These are phyloP conservation scores for Meandrusa payeni DNA, from an alignment of 2,888 invertebrate species.

Conservation along the genomic window DNA sequence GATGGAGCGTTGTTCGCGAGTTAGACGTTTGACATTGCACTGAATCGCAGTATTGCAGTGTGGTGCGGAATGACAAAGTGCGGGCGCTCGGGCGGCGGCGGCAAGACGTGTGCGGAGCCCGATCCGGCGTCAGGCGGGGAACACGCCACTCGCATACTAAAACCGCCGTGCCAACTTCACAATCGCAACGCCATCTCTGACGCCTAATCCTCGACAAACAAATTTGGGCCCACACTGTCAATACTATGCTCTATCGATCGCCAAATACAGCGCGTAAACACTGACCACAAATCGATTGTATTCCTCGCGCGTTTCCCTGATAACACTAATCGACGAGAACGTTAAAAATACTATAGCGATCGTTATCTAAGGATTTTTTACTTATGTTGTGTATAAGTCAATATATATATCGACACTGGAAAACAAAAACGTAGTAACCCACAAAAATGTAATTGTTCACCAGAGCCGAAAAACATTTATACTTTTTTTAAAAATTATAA, in stretches of 20 bases:
- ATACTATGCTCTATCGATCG: constrained; percentile 60
- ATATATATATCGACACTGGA: too few relatives aligned
- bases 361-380: too few relatives aligned
- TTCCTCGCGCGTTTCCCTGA: constrained; percentile 47
- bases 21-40: constrained; percentile 62
- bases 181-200: constrained; percentile 61
- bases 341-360: constrained; percentile 47
- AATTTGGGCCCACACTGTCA: constrained; percentile 57
- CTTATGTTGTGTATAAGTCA: too few relatives aligned
- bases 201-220: constrained; percentile 64
- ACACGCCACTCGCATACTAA: constrained; percentile 76
- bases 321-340: constrained; percentile 49
- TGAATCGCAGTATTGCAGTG: constrained; percentile 53
- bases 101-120: constrained; percentile 51
- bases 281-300: constrained; percentile 54
- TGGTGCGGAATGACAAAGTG: constrained; percentile 49
- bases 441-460: too few relatives aligned
- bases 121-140: constrained; percentile 63
- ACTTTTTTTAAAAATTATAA: too few relatives aligned
- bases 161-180: constrained; percentile 59
- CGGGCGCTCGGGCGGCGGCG: constrained; percentile 33
- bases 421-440: too few relatives aligned
- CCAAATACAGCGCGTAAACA: constrained; percentile 60
- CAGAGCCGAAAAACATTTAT: too few relatives aligned
- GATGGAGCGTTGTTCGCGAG: constrained; percentile 30